A percentile compares a stretch with the other conserved stretches of the same genome.
These are phyloP conservation scores for Plusia festucae DNA, from an alignment of 2,888 invertebrate species.

Conservation along the genomic window DNA sequence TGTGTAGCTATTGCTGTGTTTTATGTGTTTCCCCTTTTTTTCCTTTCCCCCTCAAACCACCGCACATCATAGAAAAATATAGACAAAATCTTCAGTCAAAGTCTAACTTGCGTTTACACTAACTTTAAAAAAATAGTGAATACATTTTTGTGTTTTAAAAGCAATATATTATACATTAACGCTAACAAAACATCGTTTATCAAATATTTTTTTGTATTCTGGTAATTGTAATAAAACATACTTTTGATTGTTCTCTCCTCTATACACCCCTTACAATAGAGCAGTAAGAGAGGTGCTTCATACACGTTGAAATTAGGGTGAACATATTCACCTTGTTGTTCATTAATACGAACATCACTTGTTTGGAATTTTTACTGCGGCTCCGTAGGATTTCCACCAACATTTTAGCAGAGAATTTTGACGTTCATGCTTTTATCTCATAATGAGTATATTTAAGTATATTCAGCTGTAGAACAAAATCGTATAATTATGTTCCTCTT, in stretches of 20 bases:
- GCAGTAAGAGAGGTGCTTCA: slow-evolving; percentile 10
- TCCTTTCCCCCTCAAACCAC: too few species aligned
- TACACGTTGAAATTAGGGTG: slow-evolving; percentile 12
- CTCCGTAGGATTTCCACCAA: background rate
- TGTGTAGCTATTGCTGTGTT: too few species aligned
- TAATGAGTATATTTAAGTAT: background rate
- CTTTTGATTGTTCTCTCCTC: background rate
- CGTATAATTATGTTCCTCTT: background rate
- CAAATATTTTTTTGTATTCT: background rate
- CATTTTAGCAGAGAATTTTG: background rate
- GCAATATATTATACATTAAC: background rate
- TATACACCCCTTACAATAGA: slow-evolving; percentile 2
- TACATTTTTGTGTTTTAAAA: too few species aligned
- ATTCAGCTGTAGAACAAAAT: background rate
- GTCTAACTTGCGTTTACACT: too few species aligned
- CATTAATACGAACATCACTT: slow-evolving; percentile 31
- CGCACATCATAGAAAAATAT: too few species aligned
- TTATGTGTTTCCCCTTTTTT: too few species aligned
- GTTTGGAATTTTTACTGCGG: background rate
- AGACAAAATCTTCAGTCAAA: too few species aligned
- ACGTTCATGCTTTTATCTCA: background rate
- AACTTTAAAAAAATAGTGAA: too few species aligned
- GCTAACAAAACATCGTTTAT: background rate
- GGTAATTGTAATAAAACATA: background rate
- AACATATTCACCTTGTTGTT: too few species aligned